Evolutionary conservation across 2,797 vertebrate species (phyloP).

Genomic region (Yasuhikotakia modesta): DNA sequence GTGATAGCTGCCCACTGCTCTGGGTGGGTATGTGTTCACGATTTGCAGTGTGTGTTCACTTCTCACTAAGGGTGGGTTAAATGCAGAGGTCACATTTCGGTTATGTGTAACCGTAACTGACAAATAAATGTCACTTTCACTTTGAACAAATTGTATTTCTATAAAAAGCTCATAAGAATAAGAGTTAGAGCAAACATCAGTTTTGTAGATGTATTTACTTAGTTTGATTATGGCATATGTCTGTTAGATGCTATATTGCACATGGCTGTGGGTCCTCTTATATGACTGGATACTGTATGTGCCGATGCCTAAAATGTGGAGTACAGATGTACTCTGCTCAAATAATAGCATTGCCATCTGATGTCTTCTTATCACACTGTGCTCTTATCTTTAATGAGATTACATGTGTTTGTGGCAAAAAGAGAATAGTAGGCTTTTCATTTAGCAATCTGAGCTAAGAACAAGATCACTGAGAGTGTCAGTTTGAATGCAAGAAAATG

Average conservation of each 20-base stretch:
- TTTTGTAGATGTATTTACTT: conserved; percentile 65
- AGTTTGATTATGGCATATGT: conserved; percentile 64
- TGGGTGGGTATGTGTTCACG: no score
- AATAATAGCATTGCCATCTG: conserved; percentile 58
- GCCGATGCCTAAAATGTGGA: conserved; percentile 58
- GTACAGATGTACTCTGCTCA: conserved; percentile 63
- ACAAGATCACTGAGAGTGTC: conserved; percentile 65
- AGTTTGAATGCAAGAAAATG: conserved; percentile 59
- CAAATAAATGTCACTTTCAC: no score
- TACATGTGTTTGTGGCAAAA: conserved; percentile 67
- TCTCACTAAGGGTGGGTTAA: no score
- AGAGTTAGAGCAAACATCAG: conserved; percentile 64
- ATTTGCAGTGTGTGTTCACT: no score
- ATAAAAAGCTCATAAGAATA: conserved; percentile 59
- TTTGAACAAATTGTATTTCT: conserved; percentile 60
- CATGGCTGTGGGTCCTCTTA: conserved; percentile 58
- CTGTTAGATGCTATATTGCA: conserved; percentile 45
- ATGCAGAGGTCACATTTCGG: no score
- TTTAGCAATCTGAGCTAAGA: conserved; percentile 68
- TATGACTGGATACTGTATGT: conserved; percentile 58
- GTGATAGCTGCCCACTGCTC: no score
- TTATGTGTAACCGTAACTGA: no score
- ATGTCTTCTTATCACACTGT: conserved; percentile 67
- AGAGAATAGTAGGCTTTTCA: conserved; percentile 75
- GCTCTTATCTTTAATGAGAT: conserved; percentile 67